phyloP scores from a whole-genome alignment of 2,113 vertebrate species.

The Cepphus grylle region DNA sequence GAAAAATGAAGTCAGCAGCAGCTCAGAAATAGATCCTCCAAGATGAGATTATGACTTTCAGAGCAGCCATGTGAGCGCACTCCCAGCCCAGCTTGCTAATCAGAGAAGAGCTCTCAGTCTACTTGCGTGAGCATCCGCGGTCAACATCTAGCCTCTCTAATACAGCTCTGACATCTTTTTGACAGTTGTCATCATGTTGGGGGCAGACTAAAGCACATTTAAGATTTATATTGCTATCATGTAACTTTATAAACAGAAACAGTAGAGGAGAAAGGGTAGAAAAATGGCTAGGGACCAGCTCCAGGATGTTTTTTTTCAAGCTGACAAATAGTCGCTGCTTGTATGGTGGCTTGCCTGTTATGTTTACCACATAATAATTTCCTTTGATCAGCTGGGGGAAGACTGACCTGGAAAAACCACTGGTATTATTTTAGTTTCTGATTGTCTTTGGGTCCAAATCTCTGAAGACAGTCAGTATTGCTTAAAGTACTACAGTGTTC shows the following conservation, averaged over 20 bases:
- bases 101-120: neutral
- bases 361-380: neutral
- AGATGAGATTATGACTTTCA: neutral
- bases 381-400: neutral
- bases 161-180: neutral
- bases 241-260: neutral
- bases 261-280: neutral
- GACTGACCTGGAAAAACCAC: neutral
- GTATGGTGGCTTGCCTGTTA: neutral
- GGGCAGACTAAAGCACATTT: neutral
- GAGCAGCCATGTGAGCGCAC: neutral
- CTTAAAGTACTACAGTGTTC: neutral
- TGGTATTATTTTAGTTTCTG: neutral
- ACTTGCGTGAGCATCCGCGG: neutral
- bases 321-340: neutral
- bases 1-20: neutral
- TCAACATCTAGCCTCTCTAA: neutral
- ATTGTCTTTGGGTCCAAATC: neutral
- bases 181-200: neutral
- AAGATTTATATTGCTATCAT: neutral
- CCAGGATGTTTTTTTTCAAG: neutral
- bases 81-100: neutral
- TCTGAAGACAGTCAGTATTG: neutral
- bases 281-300: neutral
- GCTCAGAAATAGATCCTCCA: neutral